Base-by-base conservation (phyloP, 2,888 invertebrate genomes). In the Lathronympha strigana region DNA sequence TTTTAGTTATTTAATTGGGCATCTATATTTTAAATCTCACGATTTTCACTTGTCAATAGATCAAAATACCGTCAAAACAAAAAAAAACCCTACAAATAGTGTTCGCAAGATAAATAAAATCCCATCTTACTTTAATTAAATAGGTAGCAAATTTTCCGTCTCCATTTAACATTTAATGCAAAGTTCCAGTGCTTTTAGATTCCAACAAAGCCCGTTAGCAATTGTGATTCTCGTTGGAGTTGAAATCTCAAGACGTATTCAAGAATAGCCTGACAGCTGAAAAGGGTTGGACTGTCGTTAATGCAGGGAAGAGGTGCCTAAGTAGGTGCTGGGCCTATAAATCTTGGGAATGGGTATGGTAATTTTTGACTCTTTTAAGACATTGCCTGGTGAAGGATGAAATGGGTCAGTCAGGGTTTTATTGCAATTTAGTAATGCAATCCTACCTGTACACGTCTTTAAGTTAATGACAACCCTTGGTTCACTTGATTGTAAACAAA, bases 171-270 rank as follows among this genome's bases (percentile, higher is more conserved):
- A 15, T 23, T 54, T 17, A 21, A 40, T 5, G 19, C 25, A 40
- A 25, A 23, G 15, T 38, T 23, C 25, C 19, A 13, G 11, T 15
- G 36, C 47, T 36, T 43, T 43, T 38, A 74, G 69, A 70, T 62
- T 61, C 67, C 33, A 76, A 77, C 75, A 76, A 77, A 72, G 73
- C 61, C 69, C 33, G 53, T 68, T 8, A 67, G 78, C 75, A 75
- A 78, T 78, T 71, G 73, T 73, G 69, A 71, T 47, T 69, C 73
- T 69, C 71, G 73, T 72, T 72, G 58, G 57, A 66, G 67, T 40
- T 28, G 47, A 61, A 69, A 68, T 66, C 61, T 57, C 36, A 51
- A 67, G 71, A 68, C 63, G 71, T 69, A 72, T 71, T 68, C 72
- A 67, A 67, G 68, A 69, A 69, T 68, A 66, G 69, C 62, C 63